Evolutionary conservation across 2,113 vertebrate genomes (phyloP).

Genomic region (Scatophagus argus): DNA sequence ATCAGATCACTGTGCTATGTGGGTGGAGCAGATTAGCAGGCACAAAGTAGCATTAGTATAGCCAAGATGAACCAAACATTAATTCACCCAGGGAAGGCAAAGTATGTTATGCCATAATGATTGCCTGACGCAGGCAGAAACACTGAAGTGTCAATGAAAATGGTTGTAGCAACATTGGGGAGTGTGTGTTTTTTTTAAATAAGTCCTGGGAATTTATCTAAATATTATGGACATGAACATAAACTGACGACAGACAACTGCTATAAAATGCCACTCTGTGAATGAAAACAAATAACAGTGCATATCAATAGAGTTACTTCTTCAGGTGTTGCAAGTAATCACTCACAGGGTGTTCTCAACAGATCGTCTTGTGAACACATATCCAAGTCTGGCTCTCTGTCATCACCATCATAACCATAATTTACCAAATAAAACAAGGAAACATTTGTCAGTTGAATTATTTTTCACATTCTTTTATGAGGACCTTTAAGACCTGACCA

Average conservation of each 20-base stretch:
- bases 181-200: too few relatives aligned
- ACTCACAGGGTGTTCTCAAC: too few relatives aligned
- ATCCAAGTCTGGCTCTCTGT: not conserved
- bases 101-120: constrained; percentile 29
- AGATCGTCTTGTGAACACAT: not conserved
- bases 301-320: too few relatives aligned
- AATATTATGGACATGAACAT: not conserved
- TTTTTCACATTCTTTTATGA: constrained; percentile 21
- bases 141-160: too few relatives aligned
- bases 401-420: constrained; percentile 7
- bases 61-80: constrained; percentile 7
- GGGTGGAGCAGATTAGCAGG: not conserved
- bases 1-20: not conserved
- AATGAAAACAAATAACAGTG: not conserved
- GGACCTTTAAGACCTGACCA: not conserved
- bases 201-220: not conserved
- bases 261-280: not conserved
- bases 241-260: not conserved
- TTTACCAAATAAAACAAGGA: constrained; percentile 27
- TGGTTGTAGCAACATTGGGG: too few relatives aligned
- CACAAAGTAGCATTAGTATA: not conserved
- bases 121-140: constrained; percentile 15
- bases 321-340: too few relatives aligned
- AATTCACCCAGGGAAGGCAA: constrained; percentile 22
- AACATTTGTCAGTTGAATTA: not conserved